A percentile compares a stretch with the other conserved stretches of the same genome.
These are phyloP conservation scores for Bembecia ichneumoniformis DNA, from an alignment of 2,888 invertebrate genomes.

Conservation along the genomic window DNA sequence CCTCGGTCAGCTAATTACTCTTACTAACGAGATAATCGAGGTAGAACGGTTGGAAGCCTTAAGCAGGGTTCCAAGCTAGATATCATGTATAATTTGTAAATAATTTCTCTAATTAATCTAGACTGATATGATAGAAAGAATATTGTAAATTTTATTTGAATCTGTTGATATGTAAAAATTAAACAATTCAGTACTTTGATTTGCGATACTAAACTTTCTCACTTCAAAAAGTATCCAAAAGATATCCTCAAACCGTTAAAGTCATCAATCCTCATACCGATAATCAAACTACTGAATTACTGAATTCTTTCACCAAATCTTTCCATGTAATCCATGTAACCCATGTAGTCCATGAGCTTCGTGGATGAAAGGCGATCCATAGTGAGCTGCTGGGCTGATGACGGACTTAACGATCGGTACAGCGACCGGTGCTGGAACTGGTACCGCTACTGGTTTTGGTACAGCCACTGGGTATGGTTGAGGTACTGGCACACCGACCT, in stretches of 20 bases:
- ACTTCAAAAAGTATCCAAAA: slow-evolving; percentile 1
- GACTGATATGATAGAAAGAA: too few species aligned
- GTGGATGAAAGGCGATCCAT: slow-evolving; percentile 10
- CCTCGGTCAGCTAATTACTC: too few species aligned
- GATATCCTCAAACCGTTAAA: slow-evolving; percentile 5
- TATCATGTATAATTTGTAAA: too few species aligned
- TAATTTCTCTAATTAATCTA: too few species aligned
- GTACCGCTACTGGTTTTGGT: slow-evolving; percentile 52
- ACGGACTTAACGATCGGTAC: slow-evolving; percentile 38
- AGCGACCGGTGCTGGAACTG: slow-evolving; percentile 45
- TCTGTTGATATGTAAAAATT: too few species aligned
- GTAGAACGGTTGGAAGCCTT: too few species aligned
- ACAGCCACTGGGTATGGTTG: slow-evolving; percentile 63
- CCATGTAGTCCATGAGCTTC: slow-evolving; percentile 1
- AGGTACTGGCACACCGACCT: slow-evolving; percentile 62
- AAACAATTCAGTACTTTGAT: too few species aligned
- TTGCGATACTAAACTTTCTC: too few species aligned
- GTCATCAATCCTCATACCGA: slow-evolving; percentile 5
- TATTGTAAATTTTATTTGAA: too few species aligned
- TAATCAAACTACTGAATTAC: slow-evolving; percentile 18
- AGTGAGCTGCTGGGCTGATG: slow-evolving; percentile 17
- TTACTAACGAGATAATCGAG: too few species aligned
- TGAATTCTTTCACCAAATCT: slow-evolving; percentile 35
- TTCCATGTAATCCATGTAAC: slow-evolving; percentile 20
- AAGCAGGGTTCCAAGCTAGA: too few species aligned